These are phyloP conservation scores for Pungitius pungitius DNA, from an alignment of 2,113 vertebrate genomes.

Conservation along the genomic window DNA sequence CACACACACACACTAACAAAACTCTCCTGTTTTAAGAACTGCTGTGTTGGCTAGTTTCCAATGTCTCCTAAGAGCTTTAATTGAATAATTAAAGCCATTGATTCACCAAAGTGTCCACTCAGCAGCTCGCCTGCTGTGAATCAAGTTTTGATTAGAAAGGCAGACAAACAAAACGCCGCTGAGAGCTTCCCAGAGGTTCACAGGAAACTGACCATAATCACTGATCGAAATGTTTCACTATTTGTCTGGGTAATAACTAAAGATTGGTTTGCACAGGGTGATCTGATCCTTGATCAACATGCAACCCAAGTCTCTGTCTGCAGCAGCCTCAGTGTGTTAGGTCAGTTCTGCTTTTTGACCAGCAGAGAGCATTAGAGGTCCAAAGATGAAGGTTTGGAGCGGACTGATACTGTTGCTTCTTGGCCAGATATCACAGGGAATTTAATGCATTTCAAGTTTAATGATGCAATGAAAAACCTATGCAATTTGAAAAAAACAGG, in stretches of 20 bases:
- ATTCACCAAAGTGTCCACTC: constrained; percentile 75
- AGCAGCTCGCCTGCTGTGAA: constrained; percentile 59
- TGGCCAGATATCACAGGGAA: constrained; percentile 38
- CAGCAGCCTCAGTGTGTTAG: background rate
- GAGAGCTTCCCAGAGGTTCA: constrained; percentile 34
- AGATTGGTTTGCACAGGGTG: constrained; percentile 39
- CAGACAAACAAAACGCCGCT: constrained; percentile 38
- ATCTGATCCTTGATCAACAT: constrained; percentile 66
- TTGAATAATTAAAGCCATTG: constrained; percentile 79
- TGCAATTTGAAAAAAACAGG: background rate
- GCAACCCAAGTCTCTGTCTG: constrained; percentile 36
- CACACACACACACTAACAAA: constrained; percentile 31
- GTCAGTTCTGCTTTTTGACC: constrained; percentile 47
- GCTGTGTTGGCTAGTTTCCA: constrained; percentile 51
- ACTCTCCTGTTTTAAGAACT: constrained; percentile 35
- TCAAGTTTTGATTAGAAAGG: constrained; percentile 65
- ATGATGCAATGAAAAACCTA: constrained; percentile 22
- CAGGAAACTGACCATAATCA: constrained; percentile 62
- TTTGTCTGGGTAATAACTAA: constrained; percentile 61
- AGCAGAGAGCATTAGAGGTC: constrained; percentile 70
- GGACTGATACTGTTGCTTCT: constrained; percentile 1
- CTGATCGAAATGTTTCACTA: constrained; percentile 63
- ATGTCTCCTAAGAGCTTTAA: constrained; percentile 66
- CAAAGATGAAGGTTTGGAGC: constrained; percentile 22
- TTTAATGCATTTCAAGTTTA: constrained; percentile 38